Conservation (phyloP, 1,140 invertebrate genomes). For the Drosophila rufa region DNA sequence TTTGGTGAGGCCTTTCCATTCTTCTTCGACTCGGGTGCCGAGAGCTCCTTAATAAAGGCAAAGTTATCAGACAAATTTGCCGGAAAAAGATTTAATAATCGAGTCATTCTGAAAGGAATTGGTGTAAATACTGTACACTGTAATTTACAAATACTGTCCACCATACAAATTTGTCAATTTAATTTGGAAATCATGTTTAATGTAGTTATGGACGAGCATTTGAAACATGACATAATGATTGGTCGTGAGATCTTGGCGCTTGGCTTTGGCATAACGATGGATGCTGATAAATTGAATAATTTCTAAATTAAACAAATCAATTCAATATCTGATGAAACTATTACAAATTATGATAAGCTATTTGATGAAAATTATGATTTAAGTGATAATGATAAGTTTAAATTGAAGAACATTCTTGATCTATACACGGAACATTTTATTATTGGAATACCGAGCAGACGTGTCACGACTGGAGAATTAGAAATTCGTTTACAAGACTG, state of each 20-base stretch:
- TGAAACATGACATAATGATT: slow-evolving; percentile 22
- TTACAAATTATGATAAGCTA: too few species aligned
- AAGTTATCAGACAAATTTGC: too few species aligned
- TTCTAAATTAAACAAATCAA: too few species aligned
- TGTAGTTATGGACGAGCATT: background rate
- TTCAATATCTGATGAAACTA: too few species aligned
- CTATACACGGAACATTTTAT: slow-evolving; percentile 7
- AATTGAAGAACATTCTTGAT: slow-evolving; percentile 1
- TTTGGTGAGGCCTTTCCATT: background rate
- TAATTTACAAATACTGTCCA: slow-evolving; percentile 15
- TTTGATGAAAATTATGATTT: slow-evolving; percentile 2
- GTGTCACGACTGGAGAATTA: too few species aligned
- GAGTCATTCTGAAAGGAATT: background rate
- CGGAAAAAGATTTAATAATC: background rate
- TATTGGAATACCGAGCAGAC: background rate
- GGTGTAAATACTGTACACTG: background rate
- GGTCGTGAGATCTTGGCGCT: slow-evolving; percentile 21
- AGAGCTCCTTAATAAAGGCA: too few species aligned
- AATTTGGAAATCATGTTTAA: slow-evolving; percentile 26
- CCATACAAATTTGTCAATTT: slow-evolving; percentile 10
- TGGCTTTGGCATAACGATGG: slow-evolving; percentile 12
- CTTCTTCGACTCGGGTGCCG: too few species aligned
- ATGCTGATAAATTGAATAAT: too few species aligned
- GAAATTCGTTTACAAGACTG: too few species aligned
- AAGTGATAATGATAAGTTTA: slow-evolving; percentile 5